Conservation (phyloP, 37 sponge, comb jelly and placozoan genomes). For the Spongilla lacustris region DNA sequence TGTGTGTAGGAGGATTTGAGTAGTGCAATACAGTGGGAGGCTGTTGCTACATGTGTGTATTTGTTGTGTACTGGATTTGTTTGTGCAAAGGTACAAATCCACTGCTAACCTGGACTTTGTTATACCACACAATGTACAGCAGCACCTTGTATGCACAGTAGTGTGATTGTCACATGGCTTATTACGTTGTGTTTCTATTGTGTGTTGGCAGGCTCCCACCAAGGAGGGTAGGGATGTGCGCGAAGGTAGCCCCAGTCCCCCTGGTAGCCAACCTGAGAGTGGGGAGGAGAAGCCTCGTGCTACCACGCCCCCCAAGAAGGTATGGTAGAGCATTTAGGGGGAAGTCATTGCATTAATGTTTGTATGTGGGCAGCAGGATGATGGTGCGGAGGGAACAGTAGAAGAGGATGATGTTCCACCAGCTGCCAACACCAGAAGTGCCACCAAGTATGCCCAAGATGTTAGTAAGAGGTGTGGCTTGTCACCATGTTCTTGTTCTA, state of each 20-base stretch:
- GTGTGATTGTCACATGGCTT: too few species aligned
- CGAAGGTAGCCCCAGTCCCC: constrained; percentile 4
- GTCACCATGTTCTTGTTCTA: background rate
- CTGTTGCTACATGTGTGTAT: too few species aligned
- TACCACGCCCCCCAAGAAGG: background rate
- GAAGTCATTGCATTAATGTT: background rate
- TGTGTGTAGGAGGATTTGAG: too few species aligned
- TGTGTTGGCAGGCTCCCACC: background rate
- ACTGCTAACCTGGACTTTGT: too few species aligned
- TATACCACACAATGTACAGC: too few species aligned
- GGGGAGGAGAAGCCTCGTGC: background rate
- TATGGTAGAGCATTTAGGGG: background rate
- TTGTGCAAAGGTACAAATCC: too few species aligned
- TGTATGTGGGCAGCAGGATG: background rate
- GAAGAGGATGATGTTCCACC: background rate
- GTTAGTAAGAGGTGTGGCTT: background rate
- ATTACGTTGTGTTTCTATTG: background rate
- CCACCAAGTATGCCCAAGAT: background rate
- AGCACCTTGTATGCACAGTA: too few species aligned
- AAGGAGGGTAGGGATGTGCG: background rate
- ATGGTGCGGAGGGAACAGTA: background rate
- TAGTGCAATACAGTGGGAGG: too few species aligned
- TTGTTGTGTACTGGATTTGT: too few species aligned
- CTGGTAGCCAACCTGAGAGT: background rate
- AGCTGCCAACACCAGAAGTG: background rate